Conservation (phyloP, 2,797 vertebrate species). For the Hydrophis major region DNA sequence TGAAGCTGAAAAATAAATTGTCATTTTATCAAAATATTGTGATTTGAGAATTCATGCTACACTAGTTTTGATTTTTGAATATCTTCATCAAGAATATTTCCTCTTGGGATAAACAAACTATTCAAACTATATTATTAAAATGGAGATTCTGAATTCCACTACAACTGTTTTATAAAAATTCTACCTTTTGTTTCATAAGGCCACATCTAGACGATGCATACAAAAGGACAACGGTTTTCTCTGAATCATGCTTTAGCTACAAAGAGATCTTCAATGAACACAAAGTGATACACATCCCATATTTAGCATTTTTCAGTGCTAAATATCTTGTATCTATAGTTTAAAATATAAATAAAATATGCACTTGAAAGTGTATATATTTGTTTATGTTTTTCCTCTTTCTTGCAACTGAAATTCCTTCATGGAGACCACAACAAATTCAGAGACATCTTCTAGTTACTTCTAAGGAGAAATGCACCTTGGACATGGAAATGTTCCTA, state of each 20-base stretch:
- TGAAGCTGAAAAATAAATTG: background rate
- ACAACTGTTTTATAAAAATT: slow-evolving; percentile 46
- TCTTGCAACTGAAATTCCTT: slow-evolving; percentile 2
- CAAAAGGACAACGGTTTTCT: slow-evolving; percentile 42
- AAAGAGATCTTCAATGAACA: slow-evolving; percentile 33
- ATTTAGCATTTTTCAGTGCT: slow-evolving; percentile 32
- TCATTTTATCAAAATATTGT: background rate
- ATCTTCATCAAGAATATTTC: slow-evolving; percentile 44
- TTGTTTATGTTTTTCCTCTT: slow-evolving; percentile 2
- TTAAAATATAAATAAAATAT: background rate
- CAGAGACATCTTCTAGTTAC: background rate
- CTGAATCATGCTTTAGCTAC: slow-evolving; percentile 36
- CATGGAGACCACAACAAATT: background rate
- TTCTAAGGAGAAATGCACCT: slow-evolving; percentile 21
- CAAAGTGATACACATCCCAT: slow-evolving; percentile 16
- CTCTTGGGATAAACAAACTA: slow-evolving; percentile 33
- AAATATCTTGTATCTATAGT: slow-evolving; percentile 39
- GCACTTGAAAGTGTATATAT: slow-evolving; percentile 3
- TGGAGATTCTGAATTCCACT: slow-evolving; percentile 40
- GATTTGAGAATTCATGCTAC: background rate
- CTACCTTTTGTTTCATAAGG: slow-evolving; percentile 31
- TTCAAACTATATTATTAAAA: slow-evolving; percentile 41
- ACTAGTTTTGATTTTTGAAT: slow-evolving; percentile 31
- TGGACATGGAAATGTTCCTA: slow-evolving; percentile 19
- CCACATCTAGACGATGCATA: slow-evolving; percentile 31